These are phyloP conservation scores for Lasioglossum malachurum DNA, from an alignment of 2,888 invertebrate genomes.

Conservation along the genomic window DNA sequence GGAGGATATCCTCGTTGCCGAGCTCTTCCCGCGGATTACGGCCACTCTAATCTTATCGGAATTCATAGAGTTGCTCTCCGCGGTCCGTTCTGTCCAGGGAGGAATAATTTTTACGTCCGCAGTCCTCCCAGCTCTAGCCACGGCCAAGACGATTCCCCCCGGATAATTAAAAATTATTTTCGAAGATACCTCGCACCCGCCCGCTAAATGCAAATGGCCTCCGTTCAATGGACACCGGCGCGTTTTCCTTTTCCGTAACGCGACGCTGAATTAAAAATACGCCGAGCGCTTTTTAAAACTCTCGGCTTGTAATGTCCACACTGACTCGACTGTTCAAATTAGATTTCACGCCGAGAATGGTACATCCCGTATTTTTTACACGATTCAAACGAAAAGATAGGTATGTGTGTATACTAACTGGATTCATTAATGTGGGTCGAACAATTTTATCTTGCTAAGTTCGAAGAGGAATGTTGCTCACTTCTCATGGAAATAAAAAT, in stretches of 20 bases:
- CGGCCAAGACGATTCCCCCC: conserved; percentile 2
- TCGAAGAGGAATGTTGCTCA: too few relatives aligned
- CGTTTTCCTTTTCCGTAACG: neutral
- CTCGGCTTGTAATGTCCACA: neutral
- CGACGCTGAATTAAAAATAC: neutral
- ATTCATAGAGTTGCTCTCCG: conserved; percentile 18
- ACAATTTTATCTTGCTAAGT: too few relatives aligned
- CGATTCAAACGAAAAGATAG: too few relatives aligned
- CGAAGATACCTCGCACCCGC: neutral
- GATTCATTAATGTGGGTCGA: too few relatives aligned
- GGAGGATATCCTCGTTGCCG: neutral
- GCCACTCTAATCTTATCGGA: conserved; percentile 33
- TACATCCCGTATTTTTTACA: too few relatives aligned
- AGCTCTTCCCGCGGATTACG: conserved; percentile 19
- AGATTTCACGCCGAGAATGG: neutral
- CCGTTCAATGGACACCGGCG: neutral
- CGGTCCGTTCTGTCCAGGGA: conserved; percentile 10
- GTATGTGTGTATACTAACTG: too few relatives aligned
- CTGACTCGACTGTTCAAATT: neutral
- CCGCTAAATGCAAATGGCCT: conserved; percentile 6
- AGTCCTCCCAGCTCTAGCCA: neutral
- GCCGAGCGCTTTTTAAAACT: neutral
- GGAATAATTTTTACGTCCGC: conserved; percentile 20
- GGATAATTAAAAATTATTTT: conserved; percentile 31
- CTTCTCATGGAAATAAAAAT: neutral